Base-by-base conservation (phyloP, 2,797 vertebrate species). In the Pagetopsis macropterus region DNA sequence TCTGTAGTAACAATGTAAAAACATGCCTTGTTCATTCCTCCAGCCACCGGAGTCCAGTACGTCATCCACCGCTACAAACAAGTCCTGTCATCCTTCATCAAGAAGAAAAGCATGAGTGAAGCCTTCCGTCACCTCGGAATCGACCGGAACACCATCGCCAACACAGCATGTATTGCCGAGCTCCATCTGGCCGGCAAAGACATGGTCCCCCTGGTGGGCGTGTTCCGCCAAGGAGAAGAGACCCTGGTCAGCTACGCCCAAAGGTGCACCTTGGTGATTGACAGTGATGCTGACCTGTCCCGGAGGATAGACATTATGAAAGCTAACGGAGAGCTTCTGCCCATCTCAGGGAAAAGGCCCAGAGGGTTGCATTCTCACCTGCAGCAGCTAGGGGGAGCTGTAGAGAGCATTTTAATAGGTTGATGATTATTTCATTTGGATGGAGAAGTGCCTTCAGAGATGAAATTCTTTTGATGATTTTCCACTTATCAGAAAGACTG, bases 1-100 rank as follows among this genome's bases (percentile, higher is more conserved):
- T 41, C 37, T 31, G 9, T 6, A 45, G 15, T 44, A 19, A 51
- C 44, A 15, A 3, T 13, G n/a, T 63, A n/a, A 52, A 27, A 54
- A 65, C 8, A 13, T 37, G 10, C 12, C 17, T 2, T 27, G 3
- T 46, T 63, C 27, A 46, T 21, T 54, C 67, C 65, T 16, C 48
- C 84, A 94, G 93, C 93, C 45, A 94, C 93, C 0, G 93, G 92
- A 0, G 92, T 94, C 59, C 92, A 93, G 84, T 94, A 94, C 17
- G 92, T 94, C 81, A 93, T 94, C 78, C 92, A 94, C 48, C 93
- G 93, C 88, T 94, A 94, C 87, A 92, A 92, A 70, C 92, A 94
- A 62, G 93, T 93, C 61, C 89, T 94, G 58, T 88, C 91, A 0
- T 87, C 93, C 70, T 94, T 91, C 84, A 88, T 93, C 84, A 94